Evolutionary conservation across 1,140 invertebrate species (phyloP).

Genomic region (Drosophila teissieri): DNA sequence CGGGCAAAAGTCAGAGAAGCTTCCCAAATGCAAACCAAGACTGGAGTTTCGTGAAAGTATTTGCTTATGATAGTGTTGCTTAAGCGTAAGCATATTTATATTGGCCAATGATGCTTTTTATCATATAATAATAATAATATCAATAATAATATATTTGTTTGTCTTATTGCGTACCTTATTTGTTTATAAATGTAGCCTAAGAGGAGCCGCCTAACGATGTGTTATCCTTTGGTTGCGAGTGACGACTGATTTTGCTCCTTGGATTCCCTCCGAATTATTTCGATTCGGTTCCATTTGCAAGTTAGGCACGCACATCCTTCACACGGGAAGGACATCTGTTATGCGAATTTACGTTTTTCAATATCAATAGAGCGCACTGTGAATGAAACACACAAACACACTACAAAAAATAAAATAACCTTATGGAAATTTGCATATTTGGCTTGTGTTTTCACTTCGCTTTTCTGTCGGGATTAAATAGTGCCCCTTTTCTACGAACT

Average conservation of each 20-base stretch:
- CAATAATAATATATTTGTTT: neutral
- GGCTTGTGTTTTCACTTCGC: slow-evolving; percentile 44
- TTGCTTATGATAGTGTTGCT: neutral
- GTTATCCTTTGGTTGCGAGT: neutral
- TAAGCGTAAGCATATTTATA: neutral
- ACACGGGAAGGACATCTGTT: slow-evolving; percentile 58
- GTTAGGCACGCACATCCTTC: slow-evolving; percentile 18
- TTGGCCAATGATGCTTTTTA: no score
- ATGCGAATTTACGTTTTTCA: slow-evolving; percentile 49
- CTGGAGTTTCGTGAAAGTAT: neutral
- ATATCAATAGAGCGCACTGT: slow-evolving; percentile 34
- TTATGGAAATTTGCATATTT: slow-evolving; percentile 70
- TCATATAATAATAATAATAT: no score
- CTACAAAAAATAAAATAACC: slow-evolving; percentile 29
- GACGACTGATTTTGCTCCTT: slow-evolving; percentile 5
- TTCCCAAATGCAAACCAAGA: neutral
- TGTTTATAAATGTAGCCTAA: slow-evolving; percentile 1
- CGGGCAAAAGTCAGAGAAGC: slow-evolving; percentile 1
- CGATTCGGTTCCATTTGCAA: slow-evolving; percentile 6
- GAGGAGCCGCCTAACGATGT: neutral
- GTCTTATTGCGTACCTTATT: neutral
- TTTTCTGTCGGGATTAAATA: slow-evolving; percentile 47
- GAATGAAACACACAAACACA: slow-evolving; percentile 3
- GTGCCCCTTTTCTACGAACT: slow-evolving; percentile 13
- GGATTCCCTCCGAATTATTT: neutral